Base-by-base conservation (phyloP, 2,113 vertebrate genomes). In the Falcunculus frontatus region DNA sequence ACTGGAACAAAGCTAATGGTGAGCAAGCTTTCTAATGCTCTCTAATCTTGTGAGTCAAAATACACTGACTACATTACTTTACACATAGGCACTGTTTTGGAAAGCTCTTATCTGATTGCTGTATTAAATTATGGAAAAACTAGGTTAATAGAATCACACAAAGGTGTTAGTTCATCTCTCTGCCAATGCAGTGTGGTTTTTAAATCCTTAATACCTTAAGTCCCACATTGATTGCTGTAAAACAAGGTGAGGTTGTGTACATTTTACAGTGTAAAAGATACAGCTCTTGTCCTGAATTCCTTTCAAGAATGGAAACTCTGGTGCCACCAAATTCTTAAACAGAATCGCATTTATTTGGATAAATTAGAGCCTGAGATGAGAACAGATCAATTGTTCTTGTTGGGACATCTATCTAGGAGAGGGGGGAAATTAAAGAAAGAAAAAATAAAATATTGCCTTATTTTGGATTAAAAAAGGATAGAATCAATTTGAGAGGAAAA, bases 41-140 rank as follows among this genome's bases (percentile, higher is more conserved):
- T 94, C 20, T 90, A 87, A 94, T 94, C 76, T 91, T 84, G 39
- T 47, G 46, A 88, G 46, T 65, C 42, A 87, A 78, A 92, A 84
- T 39, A 73, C 75, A 89, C 47, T 44, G 53, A 76, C 60, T 69
- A 42, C 29, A 35, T 64, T 90, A 50, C 64, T 90, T 87, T 42
- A 72, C 55, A 83, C 69, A 72, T 13, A 42, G 35, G 14, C 59
- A 55, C 8, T 64, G 15, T 52, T 95, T 90, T 70, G 53, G 85
- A 87, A 79, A 69, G 17, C 50, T 96, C n/a, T 64, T 77, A 13
- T 65, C 63, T 80, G 50, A 67, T 35, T 94, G 32, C 39, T 87
- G 8, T 20, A 52, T 63, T 89, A 72, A 93, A 95, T 85, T 64
- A 68, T 23, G 18, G 67, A 81, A 83, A 50, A 90, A 27, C 4